phyloP scores from a whole-genome alignment of 2,888 invertebrate species.

The Caenorhabditis sp. region DNA sequence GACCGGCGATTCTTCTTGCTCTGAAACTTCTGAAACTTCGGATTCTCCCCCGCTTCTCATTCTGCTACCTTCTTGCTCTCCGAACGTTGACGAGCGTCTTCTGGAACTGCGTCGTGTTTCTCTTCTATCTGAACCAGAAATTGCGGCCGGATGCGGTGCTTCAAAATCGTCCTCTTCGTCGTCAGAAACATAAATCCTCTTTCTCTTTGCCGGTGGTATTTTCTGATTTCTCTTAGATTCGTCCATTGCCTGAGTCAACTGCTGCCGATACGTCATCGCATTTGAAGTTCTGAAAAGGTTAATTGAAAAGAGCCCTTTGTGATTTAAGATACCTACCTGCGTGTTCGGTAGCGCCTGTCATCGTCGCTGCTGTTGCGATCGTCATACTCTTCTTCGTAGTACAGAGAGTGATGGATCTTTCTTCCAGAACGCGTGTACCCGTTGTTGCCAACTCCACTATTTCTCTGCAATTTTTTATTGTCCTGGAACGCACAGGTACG shows the following conservation, averaged over 20 bases:
- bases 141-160: constrained; percentile 2
- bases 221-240: constrained; percentile 34
- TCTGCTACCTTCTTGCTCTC: constrained; percentile 19
- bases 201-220: constrained; percentile 26
- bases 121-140: constrained; percentile 12
- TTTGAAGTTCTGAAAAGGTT: constrained; percentile 8
- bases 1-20: constrained; percentile 33
- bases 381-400: constrained; percentile 48
- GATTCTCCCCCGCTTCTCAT: not conserved
- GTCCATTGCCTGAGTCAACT: constrained; percentile 37
- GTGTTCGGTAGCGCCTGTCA: constrained; percentile 5
- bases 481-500: not conserved
- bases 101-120: constrained; percentile 17
- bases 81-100: constrained; percentile 19
- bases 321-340: constrained; percentile 16
- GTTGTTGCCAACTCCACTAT: constrained; percentile 35
- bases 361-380: constrained; percentile 37
- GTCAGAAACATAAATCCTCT: constrained; percentile 44
- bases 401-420: constrained; percentile 45
- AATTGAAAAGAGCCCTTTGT: not conserved
- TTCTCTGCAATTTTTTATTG: constrained; percentile 14
- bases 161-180: constrained; percentile 42
- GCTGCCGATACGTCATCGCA: constrained; percentile 39
- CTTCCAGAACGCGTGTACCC: constrained; percentile 60
- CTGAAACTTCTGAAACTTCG: constrained; percentile 13